phyloP scores from a whole-genome alignment of 2,113 vertebrate species.

The Helogale parvula region DNA sequence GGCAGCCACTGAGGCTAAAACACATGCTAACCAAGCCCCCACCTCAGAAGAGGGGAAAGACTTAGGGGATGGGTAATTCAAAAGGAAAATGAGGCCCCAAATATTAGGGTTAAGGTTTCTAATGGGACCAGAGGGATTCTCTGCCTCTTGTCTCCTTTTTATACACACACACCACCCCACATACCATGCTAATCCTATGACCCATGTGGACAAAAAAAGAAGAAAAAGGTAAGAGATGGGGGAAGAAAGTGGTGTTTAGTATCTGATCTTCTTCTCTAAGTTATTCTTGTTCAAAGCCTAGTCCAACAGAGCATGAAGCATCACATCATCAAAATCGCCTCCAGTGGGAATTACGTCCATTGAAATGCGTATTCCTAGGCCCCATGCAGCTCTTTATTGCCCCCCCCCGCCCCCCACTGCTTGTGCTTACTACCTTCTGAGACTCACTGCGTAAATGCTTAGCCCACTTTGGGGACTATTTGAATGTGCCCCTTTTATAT shows the following conservation, averaged over 20 bases:
- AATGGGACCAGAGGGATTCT: background rate
- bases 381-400: accelerated
- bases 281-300: background rate
- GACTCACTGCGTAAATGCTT: background rate
- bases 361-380: background rate
- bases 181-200: background rate
- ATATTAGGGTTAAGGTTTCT: background rate
- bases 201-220: background rate
- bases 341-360: background rate
- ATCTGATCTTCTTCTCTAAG: background rate
- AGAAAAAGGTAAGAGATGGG: background rate
- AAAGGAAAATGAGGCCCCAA: background rate
- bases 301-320: background rate
- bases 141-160: background rate
- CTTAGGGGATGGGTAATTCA: background rate
- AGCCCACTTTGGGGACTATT: background rate
- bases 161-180: background rate
- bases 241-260: background rate
- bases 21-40: background rate
- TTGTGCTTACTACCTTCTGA: background rate
- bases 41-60: background rate
- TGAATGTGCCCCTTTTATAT: background rate
- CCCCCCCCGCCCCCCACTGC: background rate
- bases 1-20: background rate
- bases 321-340: background rate